Evolutionary conservation across 2,888 invertebrate genomes (phyloP), one percentile per base, ranked within the genome.

Genomic region (Eretmocerus hayati): DNA sequence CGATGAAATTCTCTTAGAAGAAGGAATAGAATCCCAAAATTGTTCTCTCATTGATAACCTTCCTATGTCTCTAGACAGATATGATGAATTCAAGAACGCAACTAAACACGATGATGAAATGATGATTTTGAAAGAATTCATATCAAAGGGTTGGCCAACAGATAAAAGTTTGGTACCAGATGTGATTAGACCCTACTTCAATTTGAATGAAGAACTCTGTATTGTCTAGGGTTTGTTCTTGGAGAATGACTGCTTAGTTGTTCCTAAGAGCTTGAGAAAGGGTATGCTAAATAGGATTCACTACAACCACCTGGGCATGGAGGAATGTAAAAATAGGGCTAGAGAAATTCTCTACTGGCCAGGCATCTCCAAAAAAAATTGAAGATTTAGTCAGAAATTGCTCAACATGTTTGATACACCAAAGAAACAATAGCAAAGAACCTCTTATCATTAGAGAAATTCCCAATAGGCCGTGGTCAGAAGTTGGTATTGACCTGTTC

Each of bases 281-380:
- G 50, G 51, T 36, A 55, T 62, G 35, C 54, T 62, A 22, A 36
- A 54, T 6, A 50, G 46, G 44, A 47, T 61, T 31, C 59, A 64
- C 42, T 60, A 58, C 48, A 49, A 54, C 4, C 62, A 65, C 45
- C 43, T 58, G 42, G 59, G 61, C 1, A 53, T 56, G 20, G 58
- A 57, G 42, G 58, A 57, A 46, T 57, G 56, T 46, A 53, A 58
- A 35, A 54, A 36, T 22, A 48, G 55, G 20, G 59, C 62, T 1
- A 49, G 53, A 39, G 52, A 56, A 38, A 50, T 49, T 40, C n/a
- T 59, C 16, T 62, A 54, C 41, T 62, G 61, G 61, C 56, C 58
- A 26, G 37, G 39, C 6, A 61, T 62, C 56, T 52, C 40, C 13
- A 56, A 56, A 48, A n/a, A 47, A 55, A 53, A 56, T 60, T 13